Base-by-base conservation (phyloP, 2,888 invertebrate species). In the Steinernema carpocapsae region DNA sequence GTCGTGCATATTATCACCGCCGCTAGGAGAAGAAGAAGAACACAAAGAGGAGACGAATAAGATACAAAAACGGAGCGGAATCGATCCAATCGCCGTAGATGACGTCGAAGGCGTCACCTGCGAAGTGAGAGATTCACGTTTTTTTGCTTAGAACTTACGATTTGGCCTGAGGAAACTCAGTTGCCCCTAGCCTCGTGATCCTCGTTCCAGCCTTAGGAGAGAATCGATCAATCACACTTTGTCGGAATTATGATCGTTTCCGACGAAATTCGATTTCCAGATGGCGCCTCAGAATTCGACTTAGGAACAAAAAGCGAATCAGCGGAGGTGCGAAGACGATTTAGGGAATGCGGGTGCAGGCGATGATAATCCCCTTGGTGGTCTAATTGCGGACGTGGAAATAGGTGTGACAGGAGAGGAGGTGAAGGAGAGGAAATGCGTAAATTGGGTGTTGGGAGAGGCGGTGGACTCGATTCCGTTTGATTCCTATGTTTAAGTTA, bases 1-100 rank as follows among this genome's bases (percentile, higher is more conserved):
- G 48, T 48, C 24, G 56, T 56, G 56, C 56, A 64, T 29, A 64
- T 64, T 64, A 64, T 32, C 64, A 64, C 32, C 64, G 64, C 14
- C 64, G 32, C 48, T 48, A 4, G 48, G 14, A 4, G 48, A 48
- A 19, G 48, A 19, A 48, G 48, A 48, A 48, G 3, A 17, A 48
- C 48, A n/a, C 48, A 19, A 48, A 48, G 17, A 17, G 48, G 48
- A 19, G 19, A 14, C 48, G 48, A 48, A 43, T 14, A 43, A 48
- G 48, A 17, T 37, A 14, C n/a, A 48, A 48, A n/a, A 17, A n/a
- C 48, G 48, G 4, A 19, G 48, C 48, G 6, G 7, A 48, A 48
- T 48, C 48, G 48, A 48, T 37, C 37, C 37, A 10, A 37, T 37
- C 37, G 37, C 37, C 37, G 10, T 3, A 3, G 37, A 10, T 37